phyloP scores from a whole-genome alignment of 2,888 invertebrate species.

The Abscondita cerata region DNA sequence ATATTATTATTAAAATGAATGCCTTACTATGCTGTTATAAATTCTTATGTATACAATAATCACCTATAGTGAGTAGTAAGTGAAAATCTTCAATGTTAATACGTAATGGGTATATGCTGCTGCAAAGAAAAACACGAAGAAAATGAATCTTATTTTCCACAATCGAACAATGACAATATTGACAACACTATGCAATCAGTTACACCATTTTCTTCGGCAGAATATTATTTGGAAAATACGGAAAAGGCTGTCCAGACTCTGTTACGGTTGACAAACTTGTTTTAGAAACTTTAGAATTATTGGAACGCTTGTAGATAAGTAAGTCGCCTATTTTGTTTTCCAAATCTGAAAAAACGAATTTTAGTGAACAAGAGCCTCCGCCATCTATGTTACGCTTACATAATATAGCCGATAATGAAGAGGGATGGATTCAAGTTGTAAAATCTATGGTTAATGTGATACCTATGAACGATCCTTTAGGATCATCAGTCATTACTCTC shows the following conservation, averaged over 20 bases:
- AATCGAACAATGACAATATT: slow-evolving; percentile 39
- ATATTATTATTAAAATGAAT: slow-evolving; percentile 17
- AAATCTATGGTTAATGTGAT: slow-evolving; percentile 82
- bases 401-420: slow-evolving; percentile 86
- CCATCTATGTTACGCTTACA: slow-evolving; percentile 82
- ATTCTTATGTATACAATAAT: slow-evolving; percentile 16
- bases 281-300: slow-evolving; percentile 80
- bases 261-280: slow-evolving; percentile 75
- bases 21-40: slow-evolving; percentile 25
- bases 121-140: slow-evolving; percentile 72
- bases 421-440: slow-evolving; percentile 90
- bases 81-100: slow-evolving; percentile 39
- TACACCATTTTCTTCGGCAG: slow-evolving; percentile 45
- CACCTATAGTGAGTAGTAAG: slow-evolving; percentile 19
- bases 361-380: slow-evolving; percentile 88
- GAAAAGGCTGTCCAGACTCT: slow-evolving; percentile 54
- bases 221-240: slow-evolving; percentile 47
- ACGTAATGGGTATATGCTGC: slow-evolving; percentile 78
- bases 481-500: slow-evolving; percentile 88
- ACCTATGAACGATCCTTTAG: slow-evolving; percentile 83
- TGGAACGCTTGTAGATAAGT: slow-evolving; percentile 85
- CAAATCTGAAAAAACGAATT: slow-evolving; percentile 40
- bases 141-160: slow-evolving; percentile 59
- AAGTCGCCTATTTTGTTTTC: slow-evolving; percentile 53
- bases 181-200: slow-evolving; percentile 48